Base-by-base conservation (phyloP, 2,113 vertebrate species). In the Pollachius pollachius region DNA sequence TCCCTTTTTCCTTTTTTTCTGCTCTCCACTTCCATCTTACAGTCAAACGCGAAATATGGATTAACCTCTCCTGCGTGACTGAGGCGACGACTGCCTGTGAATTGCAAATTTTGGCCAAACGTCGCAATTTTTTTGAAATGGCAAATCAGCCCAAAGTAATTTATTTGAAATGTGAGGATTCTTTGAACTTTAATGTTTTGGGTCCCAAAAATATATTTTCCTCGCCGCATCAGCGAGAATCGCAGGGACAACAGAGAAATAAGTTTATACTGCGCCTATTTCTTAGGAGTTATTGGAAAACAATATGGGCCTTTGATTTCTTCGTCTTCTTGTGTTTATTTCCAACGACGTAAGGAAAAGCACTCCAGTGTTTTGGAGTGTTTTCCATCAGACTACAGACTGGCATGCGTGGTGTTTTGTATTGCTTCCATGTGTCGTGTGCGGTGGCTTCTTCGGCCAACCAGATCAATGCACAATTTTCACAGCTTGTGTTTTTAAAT, bases 11-110 rank as follows among this genome's bases (percentile, higher is more conserved):
- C 3, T 57, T 57, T 17, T 57, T 57, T 57, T 57, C 4, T 11
- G n/a, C 59, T 65, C 54, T 75, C 64, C 68, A 54, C 82, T 84
- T 86, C 87, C 73, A 74, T 88, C 83, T 84, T 84, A 84, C 78
- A 85, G 86, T 84, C 83, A 90, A 79, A 89, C 64, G 82, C 76
- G 82, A 91, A 89, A 84, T 85, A 84, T 86, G 85, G 86, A 91
- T 91, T 92, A 91, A 90, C 90, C 85, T 88, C 79, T 74, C 84
- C 80, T 83, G 74, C 81, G 81, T 52, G 76, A 77, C 69, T 78
- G 76, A 16, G 82, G 80, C 84, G 84, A 86, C 52, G 69, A 75
- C 74, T 87, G 86, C 82, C 81, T 84, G 82, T 83, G 85, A 89
- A 89, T 89, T 89, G 79, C 82, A 87, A 81, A 90, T 89, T 89